These are phyloP conservation scores for Felis chaus DNA, from an alignment of 2,113 vertebrate species.

Conservation along the genomic window DNA sequence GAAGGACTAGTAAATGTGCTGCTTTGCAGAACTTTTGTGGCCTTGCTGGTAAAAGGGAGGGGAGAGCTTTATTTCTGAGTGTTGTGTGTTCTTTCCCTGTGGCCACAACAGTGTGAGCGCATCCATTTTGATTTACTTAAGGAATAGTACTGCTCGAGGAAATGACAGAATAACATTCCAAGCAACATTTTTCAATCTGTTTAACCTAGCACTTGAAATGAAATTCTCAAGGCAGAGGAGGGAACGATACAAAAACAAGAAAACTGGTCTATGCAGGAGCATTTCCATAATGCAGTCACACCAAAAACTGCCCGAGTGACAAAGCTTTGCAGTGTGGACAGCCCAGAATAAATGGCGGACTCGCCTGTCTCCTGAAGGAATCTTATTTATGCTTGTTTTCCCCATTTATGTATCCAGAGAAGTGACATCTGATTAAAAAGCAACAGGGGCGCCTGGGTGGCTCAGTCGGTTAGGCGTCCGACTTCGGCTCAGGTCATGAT, in stretches of 20 bases:
- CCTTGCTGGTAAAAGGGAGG: background rate
- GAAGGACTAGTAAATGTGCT: background rate
- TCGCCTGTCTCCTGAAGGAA: no score
- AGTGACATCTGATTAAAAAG: background rate
- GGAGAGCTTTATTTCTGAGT: background rate
- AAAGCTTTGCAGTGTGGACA: background rate
- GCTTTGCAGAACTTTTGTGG: background rate
- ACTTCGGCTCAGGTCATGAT: no score
- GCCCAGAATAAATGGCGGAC: background rate
- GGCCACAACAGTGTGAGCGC: background rate
- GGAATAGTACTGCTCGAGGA: background rate
- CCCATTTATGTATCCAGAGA: background rate
- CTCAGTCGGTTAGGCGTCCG: no score
- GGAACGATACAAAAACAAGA: background rate
- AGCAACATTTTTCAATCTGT: background rate
- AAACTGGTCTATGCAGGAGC: rapidly evolving
- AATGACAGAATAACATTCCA: background rate
- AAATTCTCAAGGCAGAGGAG: background rate
- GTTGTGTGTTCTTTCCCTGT: background rate
- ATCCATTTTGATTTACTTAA: background rate
- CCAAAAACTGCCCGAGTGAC: background rate
- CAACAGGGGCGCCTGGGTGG: background rate
- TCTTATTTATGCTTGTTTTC: background rate
- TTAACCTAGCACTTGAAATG: background rate
- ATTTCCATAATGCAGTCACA: background rate